Base-by-base conservation (phyloP, 2,888 invertebrate species). In the Parnassius glacialis region DNA sequence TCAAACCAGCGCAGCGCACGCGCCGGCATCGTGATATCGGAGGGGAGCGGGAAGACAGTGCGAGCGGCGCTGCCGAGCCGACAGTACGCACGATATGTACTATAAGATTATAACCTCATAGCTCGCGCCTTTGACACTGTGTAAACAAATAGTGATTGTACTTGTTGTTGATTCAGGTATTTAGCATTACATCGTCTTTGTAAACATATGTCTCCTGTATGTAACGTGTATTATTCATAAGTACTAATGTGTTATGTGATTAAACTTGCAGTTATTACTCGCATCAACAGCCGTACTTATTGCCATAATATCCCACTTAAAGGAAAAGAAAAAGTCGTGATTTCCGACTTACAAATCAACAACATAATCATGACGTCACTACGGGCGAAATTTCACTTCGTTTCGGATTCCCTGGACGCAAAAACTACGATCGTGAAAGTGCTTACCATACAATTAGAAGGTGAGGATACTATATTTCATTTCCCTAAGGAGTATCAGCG, bases 401-500 rank as follows among this genome's bases (percentile, higher is more conserved):
- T 54, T 10, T 41, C 54, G 34, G 54, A 54, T 54, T 54, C 54
- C 42, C 42, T 25, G 25, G 25, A 25, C 25, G 2, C 25, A 25
- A 25, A 25, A 25, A 25, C 25, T 25, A 25, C 25, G 25, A 25
- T 25, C 25, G 25, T 25, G 25, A 25, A 25, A 25, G 25, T 25
- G 25, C 25, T 25, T 25, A 54, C 54, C 54, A 25, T 54, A 54
- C 54, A 54, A 42, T 54, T 54, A 54, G 41, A 54, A 54, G 54
- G 54, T 11, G 54, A 54, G 42, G 42, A 54, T 34, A 54, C 54
- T 41, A 54, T 54, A 54, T 54, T 54, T 54, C 54, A 54, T 7
- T 54, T 54, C 41, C 54, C 54, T 41, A 54, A 54, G 54, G 54
- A 54, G 41, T 54, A 54, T 54, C 54, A 54, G 25, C 42, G 34